A percentile compares a stretch with the other conserved stretches of the same genome.
Evolutionary conservation across 53 echinoderm and acorn worm genomes (phyloP).

Genomic region (Zoroaster sp.): DNA sequence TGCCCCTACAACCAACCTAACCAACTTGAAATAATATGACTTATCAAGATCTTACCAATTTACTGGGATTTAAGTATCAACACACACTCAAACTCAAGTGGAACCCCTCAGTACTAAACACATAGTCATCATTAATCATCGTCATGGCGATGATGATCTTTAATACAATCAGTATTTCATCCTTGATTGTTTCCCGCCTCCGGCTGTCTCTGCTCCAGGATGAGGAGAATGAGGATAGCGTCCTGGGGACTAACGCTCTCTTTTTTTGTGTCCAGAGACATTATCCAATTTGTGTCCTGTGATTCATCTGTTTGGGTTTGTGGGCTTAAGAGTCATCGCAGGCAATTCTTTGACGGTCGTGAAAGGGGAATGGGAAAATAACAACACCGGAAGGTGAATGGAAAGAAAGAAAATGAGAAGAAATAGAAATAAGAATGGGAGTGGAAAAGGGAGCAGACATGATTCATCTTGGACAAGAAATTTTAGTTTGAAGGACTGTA

Average conservation of each 20-base stretch:
- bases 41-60: too few species aligned
- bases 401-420: neutral
- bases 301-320: conserved; percentile 48
- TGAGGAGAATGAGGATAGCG: neutral
- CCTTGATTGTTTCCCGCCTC: neutral
- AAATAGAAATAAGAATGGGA: too few species aligned
- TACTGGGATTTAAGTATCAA: neutral
- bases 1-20: too few species aligned
- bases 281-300: conserved; percentile 33
- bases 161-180: conserved; percentile 31
- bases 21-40: too few species aligned
- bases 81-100: neutral
- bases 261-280: neutral
- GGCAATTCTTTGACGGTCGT: neutral
- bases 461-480: neutral
- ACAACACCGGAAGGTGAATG: neutral
- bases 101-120: neutral
- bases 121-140: conserved; percentile 51
- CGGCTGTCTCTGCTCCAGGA: neutral
- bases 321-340: neutral
- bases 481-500: too few species aligned
- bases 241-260: neutral
- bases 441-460: neutral
- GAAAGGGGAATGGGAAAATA: neutral
- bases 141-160: conserved; percentile 22